Evolutionary conservation across 2,797 vertebrate genomes (phyloP), one percentile per base, ranked within the genome.

Genomic region (Emydoidea blandingii): DNA sequence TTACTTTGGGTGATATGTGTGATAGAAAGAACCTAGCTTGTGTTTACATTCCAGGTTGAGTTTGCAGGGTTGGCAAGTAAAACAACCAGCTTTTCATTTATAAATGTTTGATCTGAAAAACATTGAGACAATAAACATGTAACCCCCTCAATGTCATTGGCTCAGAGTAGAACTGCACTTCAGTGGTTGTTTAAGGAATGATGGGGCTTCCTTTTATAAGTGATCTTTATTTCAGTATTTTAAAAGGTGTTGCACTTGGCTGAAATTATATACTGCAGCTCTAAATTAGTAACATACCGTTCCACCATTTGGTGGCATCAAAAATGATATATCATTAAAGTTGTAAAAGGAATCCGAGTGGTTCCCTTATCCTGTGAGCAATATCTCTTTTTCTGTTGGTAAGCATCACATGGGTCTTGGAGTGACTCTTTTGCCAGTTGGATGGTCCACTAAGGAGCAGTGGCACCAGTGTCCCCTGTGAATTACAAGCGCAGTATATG

Each of bases 241-340:
- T 92, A 79, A 90, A 53, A 44, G 81, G 62, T 90, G 76, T 81
- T 6, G 12, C 15, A n/a, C 88, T 54, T 41, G 56, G 86, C 88
- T 92, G 62, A 52, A 54, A 54, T 89, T 85, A 59, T 91, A 34
- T 96, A 16, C 74, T 92, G 12, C 56, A 85, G 12, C 53, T 87
- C 78, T 79, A 44, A 83, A 95, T 65, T 88, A 18, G 44, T 87
- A 81, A 4, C 59, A 62, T 88, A 41, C 54, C 76, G 65, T 87
- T 74, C 92, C 90, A 19, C 91, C 93, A 34, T 57, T 87, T 65
- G 6, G 5, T 91, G 21, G 65, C 59, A 50, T 74, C 12, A 81
- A 52, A 93, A 94, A n/a, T 50, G 34, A 84, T 90, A 81, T 34
- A 34, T 62, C 31, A 18, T 34, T 62, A 15, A 62, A 68, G 18